Evolutionary conservation across 2,113 vertebrate genomes (phyloP).

Genomic region (Dicerorhinus sumatrensis): DNA sequence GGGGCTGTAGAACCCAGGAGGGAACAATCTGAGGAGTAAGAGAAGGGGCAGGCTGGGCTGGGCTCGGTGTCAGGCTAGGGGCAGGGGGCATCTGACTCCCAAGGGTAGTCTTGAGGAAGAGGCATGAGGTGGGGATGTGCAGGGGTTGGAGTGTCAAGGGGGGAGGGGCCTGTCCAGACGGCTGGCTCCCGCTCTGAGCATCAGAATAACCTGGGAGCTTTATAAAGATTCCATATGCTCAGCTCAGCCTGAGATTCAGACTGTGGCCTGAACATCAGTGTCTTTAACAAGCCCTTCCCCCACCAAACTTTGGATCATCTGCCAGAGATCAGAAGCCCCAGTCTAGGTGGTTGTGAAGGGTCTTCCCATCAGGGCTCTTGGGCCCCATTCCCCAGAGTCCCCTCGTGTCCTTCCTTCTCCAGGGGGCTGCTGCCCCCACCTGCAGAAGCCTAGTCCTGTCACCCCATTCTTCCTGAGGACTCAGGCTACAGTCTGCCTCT

Average conservation of each 20-base stretch:
- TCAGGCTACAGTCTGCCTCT: background rate
- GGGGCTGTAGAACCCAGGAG: background rate
- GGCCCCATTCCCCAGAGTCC: background rate
- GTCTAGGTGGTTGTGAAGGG: background rate
- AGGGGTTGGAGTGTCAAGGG: background rate
- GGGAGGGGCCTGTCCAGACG: background rate
- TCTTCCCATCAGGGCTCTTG: background rate
- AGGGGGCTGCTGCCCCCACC: background rate
- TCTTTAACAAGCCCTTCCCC: background rate
- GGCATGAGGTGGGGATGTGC: too few species aligned
- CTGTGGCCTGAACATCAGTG: background rate
- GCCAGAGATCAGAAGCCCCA: background rate
- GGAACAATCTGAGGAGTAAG: background rate
- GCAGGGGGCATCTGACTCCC: fast-evolving
- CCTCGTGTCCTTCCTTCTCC: background rate
- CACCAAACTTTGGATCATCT: background rate
- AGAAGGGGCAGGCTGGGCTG: background rate
- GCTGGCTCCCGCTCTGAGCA: background rate
- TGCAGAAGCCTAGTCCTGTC: background rate
- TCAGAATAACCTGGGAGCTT: background rate
- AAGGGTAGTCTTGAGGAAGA: background rate
- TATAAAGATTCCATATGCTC: background rate
- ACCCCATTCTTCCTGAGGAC: background rate
- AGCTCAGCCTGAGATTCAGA: background rate
- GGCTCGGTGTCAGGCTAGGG: background rate